These are phyloP conservation scores for Glossophaga mutica DNA, from an alignment of 2,797 vertebrate species.

Conservation along the genomic window DNA sequence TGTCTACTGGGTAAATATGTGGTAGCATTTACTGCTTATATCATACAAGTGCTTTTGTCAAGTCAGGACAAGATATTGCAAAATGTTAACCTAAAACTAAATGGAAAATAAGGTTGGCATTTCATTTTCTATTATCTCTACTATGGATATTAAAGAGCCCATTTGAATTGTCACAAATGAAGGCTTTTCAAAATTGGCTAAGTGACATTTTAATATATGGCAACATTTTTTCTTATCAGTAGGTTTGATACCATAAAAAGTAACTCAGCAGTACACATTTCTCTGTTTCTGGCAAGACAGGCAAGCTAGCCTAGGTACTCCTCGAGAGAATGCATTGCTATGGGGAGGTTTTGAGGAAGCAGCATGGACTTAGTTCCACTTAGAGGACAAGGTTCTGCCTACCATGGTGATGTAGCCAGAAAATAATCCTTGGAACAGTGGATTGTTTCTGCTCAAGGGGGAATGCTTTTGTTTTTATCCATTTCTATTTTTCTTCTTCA, in stretches of 20 bases:
- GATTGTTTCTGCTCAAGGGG: background rate
- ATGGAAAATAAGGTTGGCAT: slow-evolving; percentile 16
- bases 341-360: background rate
- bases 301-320: background rate
- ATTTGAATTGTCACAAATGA: background rate
- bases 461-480: slow-evolving; percentile 57
- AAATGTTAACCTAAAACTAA: slow-evolving; percentile 26
- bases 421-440: slow-evolving; percentile 38
- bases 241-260: background rate
- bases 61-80: background rate
- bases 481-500: slow-evolving; percentile 56
- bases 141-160: background rate
- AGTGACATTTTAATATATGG: slow-evolving; percentile 47
- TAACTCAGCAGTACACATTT: background rate
- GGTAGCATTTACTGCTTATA: background rate
- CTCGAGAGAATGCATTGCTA: slow-evolving; percentile 14
- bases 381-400: background rate
- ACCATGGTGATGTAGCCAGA: background rate
- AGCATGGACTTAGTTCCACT: slow-evolving; percentile 37
- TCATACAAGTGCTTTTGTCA: slow-evolving; percentile 8
- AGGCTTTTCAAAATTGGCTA: slow-evolving; percentile 27
- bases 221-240: slow-evolving; percentile 34
- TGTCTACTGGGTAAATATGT: slow-evolving; percentile 26
- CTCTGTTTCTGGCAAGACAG: slow-evolving; percentile 48
- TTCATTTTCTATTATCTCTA: slow-evolving; percentile 20